phyloP scores from a whole-genome alignment of 2,113 vertebrate species.

The Caloenas nicobarica region DNA sequence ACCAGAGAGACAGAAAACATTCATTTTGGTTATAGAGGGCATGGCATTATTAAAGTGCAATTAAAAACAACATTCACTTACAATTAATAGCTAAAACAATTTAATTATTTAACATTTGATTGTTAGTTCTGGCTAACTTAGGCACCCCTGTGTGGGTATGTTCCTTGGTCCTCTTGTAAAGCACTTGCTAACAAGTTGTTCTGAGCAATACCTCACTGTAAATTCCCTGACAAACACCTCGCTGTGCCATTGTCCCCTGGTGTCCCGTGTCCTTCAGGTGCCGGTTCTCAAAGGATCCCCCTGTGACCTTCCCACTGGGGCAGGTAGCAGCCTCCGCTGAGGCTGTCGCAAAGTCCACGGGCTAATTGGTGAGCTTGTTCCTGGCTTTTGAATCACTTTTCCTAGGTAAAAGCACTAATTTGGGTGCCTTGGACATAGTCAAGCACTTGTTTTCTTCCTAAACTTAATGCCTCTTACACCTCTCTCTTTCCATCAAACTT shows the following conservation, averaged over 20 bases:
- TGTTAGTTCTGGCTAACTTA: conserved; percentile 72
- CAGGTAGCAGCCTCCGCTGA: background rate
- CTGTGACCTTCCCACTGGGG: background rate
- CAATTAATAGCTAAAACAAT: conserved; percentile 77
- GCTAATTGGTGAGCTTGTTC: background rate
- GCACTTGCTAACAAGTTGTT: background rate
- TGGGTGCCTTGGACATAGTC: background rate
- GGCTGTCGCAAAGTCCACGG: background rate
- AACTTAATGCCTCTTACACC: background rate
- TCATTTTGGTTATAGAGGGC: conserved; percentile 82
- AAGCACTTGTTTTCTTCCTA: background rate
- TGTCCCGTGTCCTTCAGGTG: background rate
- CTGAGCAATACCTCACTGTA: background rate
- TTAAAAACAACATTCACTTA: conserved; percentile 79
- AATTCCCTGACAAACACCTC: background rate
- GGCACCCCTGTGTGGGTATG: conserved; percentile 36
- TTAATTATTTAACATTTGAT: conserved; percentile 76
- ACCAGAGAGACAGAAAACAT: conserved; percentile 78
- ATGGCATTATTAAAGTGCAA: conserved; percentile 83
- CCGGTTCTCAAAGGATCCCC: background rate
- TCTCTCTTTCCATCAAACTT: background rate
- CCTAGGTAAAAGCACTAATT: background rate
- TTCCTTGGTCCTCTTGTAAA: background rate
- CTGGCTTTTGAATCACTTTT: background rate
- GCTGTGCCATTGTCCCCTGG: background rate